Evolutionary conservation across 2,888 invertebrate species (phyloP).

Genomic region (Halictus quadricinctus): DNA sequence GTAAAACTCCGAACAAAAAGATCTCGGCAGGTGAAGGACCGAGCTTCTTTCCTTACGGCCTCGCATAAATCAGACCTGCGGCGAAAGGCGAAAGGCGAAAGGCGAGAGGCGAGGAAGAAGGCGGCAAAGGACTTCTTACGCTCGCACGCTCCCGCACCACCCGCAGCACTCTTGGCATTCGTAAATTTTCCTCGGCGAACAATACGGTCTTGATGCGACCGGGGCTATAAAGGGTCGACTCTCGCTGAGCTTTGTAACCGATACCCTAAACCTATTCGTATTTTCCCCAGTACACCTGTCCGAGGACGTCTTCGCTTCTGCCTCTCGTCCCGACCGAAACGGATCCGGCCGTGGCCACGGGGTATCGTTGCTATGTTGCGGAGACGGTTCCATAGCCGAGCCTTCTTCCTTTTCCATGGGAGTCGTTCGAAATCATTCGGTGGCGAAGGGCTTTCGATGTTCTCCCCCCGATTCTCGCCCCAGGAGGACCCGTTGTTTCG

Average conservation of each 20-base stretch:
- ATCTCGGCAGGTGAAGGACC: slow-evolving; percentile 46
- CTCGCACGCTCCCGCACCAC: slow-evolving; percentile 30
- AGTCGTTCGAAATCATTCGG: neutral
- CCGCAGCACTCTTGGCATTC: slow-evolving; percentile 57
- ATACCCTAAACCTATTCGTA: slow-evolving; percentile 64
- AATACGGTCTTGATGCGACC: slow-evolving; percentile 66
- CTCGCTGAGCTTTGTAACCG: slow-evolving; percentile 69
- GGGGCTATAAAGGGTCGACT: slow-evolving; percentile 40
- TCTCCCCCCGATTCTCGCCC: neutral
- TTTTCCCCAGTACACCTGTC: slow-evolving; percentile 10
- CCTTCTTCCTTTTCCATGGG: neutral
- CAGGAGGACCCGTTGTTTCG: neutral
- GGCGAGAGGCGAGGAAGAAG: neutral
- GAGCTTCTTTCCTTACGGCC: slow-evolving; percentile 32
- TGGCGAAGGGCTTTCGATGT: neutral
- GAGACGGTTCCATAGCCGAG: neutral
- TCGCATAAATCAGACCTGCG: slow-evolving; percentile 72
- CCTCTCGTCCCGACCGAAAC: slow-evolving; percentile 37
- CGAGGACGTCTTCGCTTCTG: neutral
- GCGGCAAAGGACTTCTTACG: slow-evolving; percentile 47
- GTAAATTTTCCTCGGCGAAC: slow-evolving; percentile 70
- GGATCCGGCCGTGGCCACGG: slow-evolving; percentile 30
- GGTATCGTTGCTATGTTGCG: neutral
- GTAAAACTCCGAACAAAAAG: neutral
- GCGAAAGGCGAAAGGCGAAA: slow-evolving; percentile 4